Evolutionary conservation across 2,888 invertebrate genomes (phyloP), one percentile per base, ranked within the genome.

Genomic region (Nysson spinosus): DNA sequence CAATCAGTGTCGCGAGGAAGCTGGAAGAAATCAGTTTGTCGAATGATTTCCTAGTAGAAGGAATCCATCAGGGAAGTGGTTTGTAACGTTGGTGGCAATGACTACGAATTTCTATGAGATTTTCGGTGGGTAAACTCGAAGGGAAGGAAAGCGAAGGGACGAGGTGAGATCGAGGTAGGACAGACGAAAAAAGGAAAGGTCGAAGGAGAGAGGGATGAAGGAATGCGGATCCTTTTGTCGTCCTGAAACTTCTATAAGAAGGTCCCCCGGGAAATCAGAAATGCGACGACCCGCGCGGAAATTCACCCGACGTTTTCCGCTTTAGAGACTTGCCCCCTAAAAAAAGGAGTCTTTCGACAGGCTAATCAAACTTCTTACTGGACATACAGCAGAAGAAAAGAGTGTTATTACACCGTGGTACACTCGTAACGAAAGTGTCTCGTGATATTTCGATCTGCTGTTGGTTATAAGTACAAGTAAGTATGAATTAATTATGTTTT

Each of bases 221-320:
- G 19, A 19, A 11, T 9, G 26, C 28, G 42, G 24, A 46, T 44
- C 44, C 44, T 39, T 55, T 55, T 17, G 37, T 22, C 44, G 37
- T 17, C 12, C 42, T 37, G 28, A 46, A 58, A 50, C 16, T 42
- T 47, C 22, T 28, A 26, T 19, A 44, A 50, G 44, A 30, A 4
- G 20, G 14, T 28, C 55, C 30, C 44, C 6, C 7, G 57, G 57
- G 57, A 58, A 58, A 58, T 58, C 57, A 58, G 42, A 43, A 58
- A 58, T 58, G 57, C 50, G 50, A 58, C 37, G 30, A 44, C 26
- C 39, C 39, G 26, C 17, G n/a, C 26, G 34, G 28, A 51, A 40
- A 40, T 42, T 52, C 34, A 16, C 19, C 1, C 14, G 17, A 19
- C 37, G 24, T 30, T 35, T 22, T 37, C 35, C 26, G 14, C 44